Percentiles rank a stretch among this genome's conserved stretches.
Conservation (phyloP, 2,113 vertebrate species). For the Clarias gariepinus region DNA sequence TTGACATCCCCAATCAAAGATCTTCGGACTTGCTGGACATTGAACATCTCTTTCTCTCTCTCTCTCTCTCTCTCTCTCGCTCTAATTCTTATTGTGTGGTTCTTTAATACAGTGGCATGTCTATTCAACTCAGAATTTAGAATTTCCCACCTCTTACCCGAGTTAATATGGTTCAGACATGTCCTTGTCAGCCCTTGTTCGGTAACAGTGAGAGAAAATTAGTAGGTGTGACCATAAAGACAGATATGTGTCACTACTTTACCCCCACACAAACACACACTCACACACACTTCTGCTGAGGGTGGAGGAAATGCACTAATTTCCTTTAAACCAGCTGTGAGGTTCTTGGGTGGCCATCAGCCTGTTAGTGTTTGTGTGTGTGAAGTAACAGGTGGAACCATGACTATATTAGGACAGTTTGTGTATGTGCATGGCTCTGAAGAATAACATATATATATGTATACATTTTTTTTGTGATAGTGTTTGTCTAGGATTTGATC, state of each 20-base stretch:
- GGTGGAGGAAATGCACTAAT: not conserved
- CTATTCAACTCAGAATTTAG: not conserved
- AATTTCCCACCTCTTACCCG: not conserved
- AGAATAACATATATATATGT: not conserved
- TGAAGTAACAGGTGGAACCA: not conserved
- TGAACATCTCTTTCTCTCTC: not conserved
- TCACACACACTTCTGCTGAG: not conserved
- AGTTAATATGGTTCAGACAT: not conserved
- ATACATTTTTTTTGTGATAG: not conserved
- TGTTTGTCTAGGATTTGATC: conserved; percentile 26
- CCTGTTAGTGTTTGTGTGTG: conserved; percentile 15
- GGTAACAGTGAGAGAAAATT: not conserved
- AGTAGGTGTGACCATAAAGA: not conserved
- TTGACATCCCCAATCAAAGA: conserved; percentile 16
- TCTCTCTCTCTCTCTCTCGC: conserved; percentile 23
- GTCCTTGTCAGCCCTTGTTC: not conserved
- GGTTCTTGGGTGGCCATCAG: not conserved
- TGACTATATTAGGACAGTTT: conserved; percentile 12
- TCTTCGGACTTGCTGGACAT: not conserved
- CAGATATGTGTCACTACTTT: not conserved
- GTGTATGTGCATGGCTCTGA: not conserved
- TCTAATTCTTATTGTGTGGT: conserved; percentile 6
- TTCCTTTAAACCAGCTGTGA: conserved; percentile 6
- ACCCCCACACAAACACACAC: not conserved
- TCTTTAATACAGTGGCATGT: not conserved